phyloP scores from a whole-genome alignment of 2,888 invertebrate genomes.

The Lagria hirta region DNA sequence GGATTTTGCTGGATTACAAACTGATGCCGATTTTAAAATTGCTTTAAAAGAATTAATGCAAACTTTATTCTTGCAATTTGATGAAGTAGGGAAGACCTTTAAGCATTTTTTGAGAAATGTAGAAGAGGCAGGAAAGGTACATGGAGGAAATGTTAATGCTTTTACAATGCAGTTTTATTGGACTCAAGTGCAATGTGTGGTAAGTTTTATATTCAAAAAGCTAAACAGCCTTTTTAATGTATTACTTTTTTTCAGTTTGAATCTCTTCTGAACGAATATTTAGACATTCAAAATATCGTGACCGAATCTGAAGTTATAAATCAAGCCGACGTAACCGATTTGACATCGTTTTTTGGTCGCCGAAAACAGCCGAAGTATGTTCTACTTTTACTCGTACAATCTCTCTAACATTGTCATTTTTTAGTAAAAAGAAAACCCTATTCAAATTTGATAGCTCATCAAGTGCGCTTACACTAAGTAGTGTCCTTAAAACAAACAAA shows the following conservation, averaged over 20 bases:
- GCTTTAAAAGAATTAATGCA: slow-evolving; percentile 63
- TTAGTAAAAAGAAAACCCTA: slow-evolving; percentile 59
- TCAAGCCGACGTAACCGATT: slow-evolving; percentile 55
- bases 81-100: slow-evolving; percentile 78
- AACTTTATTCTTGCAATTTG: slow-evolving; percentile 79
- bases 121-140: slow-evolving; percentile 62
- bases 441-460: slow-evolving; percentile 71
- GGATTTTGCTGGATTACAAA: slow-evolving; percentile 58
- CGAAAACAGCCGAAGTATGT: slow-evolving; percentile 54
- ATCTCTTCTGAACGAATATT: slow-evolving; percentile 79
- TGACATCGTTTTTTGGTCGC: slow-evolving; percentile 59
- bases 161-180: slow-evolving; percentile 82
- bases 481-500: slow-evolving; percentile 43
- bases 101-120: slow-evolving; percentile 65
- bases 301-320: slow-evolving; percentile 60
- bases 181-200: slow-evolving; percentile 87
- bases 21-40: slow-evolving; percentile 42
- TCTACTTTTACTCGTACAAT: not conserved
- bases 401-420: slow-evolving; percentile 22
- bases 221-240: too few relatives aligned
- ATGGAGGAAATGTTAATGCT: slow-evolving; percentile 58
- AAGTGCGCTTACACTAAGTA: slow-evolving; percentile 50
- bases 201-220: slow-evolving; percentile 52
- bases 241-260: slow-evolving; percentile 65
- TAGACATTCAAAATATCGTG: slow-evolving; percentile 80